These are phyloP conservation scores for Troides oblongomaculatus DNA, from an alignment of 2,888 invertebrate species.

Conservation along the genomic window DNA sequence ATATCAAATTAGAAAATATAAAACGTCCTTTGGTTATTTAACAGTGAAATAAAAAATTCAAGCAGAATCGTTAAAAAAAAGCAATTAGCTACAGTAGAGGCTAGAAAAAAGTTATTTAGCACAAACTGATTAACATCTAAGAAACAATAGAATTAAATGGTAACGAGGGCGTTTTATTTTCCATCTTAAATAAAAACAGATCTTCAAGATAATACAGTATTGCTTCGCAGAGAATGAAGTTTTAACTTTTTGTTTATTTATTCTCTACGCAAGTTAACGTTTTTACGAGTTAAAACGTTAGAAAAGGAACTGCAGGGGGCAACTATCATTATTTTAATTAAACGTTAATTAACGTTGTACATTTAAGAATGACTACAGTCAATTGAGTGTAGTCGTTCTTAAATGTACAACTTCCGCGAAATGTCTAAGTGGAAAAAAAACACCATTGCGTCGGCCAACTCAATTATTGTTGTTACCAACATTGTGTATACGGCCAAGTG, in stretches of 20 bases:
- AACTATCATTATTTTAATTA: constrained; percentile 15
- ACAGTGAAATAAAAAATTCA: too few relatives aligned
- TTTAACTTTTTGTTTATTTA: neutral
- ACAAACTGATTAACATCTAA: neutral
- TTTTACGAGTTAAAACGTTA: neutral
- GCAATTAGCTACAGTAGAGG: too few relatives aligned
- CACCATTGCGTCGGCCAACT: constrained; percentile 32
- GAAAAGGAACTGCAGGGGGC: neutral
- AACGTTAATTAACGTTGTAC: constrained; percentile 15
- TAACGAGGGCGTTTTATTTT: neutral
- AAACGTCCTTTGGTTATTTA: too few relatives aligned
- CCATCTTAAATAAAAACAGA: neutral
- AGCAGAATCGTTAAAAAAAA: too few relatives aligned
- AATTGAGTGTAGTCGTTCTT: constrained; percentile 1
- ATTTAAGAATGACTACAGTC: constrained; percentile 6
- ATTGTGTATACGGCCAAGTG: constrained; percentile 19
- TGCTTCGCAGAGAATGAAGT: neutral
- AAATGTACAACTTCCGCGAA: constrained; percentile 12
- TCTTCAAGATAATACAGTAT: neutral
- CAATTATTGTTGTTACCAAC: constrained; percentile 48
- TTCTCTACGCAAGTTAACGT: neutral
- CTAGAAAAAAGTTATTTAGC: too few relatives aligned
- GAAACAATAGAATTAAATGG: neutral
- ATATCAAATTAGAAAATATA: too few relatives aligned
- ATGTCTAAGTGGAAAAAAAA: neutral